Evolutionary conservation across 2,797 vertebrate species (phyloP).

Genomic region (Gallinago stenura): DNA sequence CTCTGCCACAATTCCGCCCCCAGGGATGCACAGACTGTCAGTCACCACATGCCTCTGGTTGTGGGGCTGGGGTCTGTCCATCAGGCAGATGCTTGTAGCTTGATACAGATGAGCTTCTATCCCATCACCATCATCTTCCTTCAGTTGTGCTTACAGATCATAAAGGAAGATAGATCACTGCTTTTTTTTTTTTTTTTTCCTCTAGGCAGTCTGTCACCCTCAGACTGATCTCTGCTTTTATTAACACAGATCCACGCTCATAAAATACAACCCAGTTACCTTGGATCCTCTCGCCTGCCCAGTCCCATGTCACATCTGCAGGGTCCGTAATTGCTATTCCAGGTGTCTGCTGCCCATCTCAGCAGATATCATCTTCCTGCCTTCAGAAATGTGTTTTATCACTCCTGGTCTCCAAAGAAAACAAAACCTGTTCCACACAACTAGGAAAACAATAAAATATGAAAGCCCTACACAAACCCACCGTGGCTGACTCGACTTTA

Average conservation of each 20-base stretch:
- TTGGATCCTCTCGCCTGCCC: background rate
- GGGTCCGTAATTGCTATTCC: background rate
- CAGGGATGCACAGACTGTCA: accelerated
- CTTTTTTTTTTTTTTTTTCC: background rate
- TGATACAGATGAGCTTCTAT: background rate
- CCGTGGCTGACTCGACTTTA: background rate
- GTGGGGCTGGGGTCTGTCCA: accelerated
- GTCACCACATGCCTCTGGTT: background rate
- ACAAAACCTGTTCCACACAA: background rate
- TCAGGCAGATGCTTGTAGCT: background rate
- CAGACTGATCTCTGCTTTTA: background rate
- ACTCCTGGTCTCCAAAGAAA: background rate
- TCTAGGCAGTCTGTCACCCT: background rate
- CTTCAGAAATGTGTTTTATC: background rate
- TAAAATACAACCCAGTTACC: background rate
- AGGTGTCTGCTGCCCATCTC: background rate
- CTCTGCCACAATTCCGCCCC: background rate
- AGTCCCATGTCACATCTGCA: background rate
- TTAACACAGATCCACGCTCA: background rate
- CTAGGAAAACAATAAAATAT: background rate
- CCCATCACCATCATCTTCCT: background rate
- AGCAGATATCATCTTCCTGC: background rate
- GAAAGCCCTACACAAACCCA: background rate
- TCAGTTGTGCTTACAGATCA: background rate
- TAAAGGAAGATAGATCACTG: background rate